Conservation (phyloP, 1,140 invertebrate genomes). For the Marisa cornuarietis region DNA sequence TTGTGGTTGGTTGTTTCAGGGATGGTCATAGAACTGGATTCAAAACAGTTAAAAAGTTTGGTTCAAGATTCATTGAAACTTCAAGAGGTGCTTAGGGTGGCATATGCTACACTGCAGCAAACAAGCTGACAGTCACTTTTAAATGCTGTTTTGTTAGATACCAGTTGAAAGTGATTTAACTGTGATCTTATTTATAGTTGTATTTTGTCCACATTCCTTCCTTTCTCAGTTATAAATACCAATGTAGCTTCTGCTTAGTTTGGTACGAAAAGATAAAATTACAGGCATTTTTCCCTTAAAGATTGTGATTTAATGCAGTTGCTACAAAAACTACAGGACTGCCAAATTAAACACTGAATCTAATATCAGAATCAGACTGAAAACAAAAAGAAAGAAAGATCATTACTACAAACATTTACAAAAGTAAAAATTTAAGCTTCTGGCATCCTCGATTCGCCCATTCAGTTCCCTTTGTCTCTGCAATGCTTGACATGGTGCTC, state of each 20-base stretch:
- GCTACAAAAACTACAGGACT: no score
- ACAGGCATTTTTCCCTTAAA: no score
- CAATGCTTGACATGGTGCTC: no score
- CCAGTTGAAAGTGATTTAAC: no score
- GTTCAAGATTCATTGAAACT: conserved; percentile 16
- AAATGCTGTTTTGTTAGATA: no score
- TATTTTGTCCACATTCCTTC: no score
- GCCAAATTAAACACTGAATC: no score
- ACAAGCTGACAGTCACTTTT: neutral
- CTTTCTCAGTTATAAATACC: neutral
- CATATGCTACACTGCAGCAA: neutral
- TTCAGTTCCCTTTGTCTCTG: no score
- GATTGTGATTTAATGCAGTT: no score
- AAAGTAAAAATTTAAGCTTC: neutral
- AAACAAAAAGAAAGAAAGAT: neutral
- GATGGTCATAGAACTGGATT: conserved; percentile 38
- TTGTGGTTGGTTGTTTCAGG: conserved; percentile 22
- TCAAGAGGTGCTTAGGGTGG: conserved; percentile 11
- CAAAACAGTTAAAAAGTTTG: conserved; percentile 14
- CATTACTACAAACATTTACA: conserved; percentile 7
- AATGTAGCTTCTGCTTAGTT: no score
- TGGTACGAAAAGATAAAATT: no score
- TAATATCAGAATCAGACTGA: neutral
- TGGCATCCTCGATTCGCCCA: no score
- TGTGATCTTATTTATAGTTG: neutral